Conservation (phyloP, 2,888 invertebrate species). For the Pseudanteris insignis region DNA sequence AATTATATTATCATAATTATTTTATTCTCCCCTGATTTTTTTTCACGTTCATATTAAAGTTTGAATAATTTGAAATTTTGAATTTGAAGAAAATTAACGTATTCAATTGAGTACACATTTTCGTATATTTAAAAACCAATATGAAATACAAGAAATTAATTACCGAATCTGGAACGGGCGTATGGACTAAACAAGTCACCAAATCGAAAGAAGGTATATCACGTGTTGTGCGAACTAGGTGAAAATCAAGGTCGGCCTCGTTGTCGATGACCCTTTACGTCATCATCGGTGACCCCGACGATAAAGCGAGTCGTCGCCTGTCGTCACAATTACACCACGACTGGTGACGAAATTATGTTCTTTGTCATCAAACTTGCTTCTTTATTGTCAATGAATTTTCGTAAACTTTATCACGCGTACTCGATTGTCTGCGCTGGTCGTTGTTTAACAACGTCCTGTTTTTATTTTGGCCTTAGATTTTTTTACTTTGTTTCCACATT, state of each 20-base stretch:
- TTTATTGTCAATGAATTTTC: conserved; percentile 6
- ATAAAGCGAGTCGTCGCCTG: conserved; percentile 32
- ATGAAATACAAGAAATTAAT: too few species aligned
- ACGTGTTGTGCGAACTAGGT: conserved; percentile 25
- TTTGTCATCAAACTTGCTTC: conserved; percentile 14
- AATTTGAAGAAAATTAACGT: background rate
- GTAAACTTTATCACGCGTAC: too few species aligned
- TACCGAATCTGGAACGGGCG: too few species aligned
- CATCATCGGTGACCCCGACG: conserved; percentile 40
- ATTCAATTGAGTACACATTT: too few species aligned
- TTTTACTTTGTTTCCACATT: background rate
- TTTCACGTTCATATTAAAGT: too few species aligned
- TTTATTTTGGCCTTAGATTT: background rate
- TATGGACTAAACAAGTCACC: too few species aligned
- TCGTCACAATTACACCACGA: conserved; percentile 41
- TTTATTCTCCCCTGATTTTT: too few species aligned
- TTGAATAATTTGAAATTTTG: background rate
- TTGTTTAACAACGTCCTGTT: background rate
- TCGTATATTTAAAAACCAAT: too few species aligned
- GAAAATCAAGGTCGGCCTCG: conserved; percentile 44
- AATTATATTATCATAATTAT: too few species aligned
- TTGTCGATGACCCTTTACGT: conserved; percentile 44
- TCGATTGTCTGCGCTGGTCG: background rate
- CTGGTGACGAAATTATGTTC: conserved; percentile 35
- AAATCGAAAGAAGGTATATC: too few species aligned